phyloP scores from a whole-genome alignment of 2,797 vertebrate genomes.

The Zenarchopterus dispar region DNA sequence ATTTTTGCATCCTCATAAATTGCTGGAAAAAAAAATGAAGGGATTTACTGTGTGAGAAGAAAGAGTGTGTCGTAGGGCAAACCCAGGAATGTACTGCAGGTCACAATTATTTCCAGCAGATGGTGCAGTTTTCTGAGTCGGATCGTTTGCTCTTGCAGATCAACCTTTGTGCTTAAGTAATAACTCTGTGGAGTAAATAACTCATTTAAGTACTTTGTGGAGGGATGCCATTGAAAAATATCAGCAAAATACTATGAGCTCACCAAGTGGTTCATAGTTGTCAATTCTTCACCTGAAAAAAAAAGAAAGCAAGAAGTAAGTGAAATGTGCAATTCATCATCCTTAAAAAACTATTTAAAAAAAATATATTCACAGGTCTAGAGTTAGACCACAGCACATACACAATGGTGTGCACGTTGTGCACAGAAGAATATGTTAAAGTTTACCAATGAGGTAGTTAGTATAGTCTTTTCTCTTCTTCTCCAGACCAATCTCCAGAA shows the following conservation, averaged over 20 bases:
- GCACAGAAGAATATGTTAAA: not conserved
- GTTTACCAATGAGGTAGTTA: conserved; percentile 91
- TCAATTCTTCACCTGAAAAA: conserved; percentile 89
- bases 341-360: not conserved
- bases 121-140: conserved; percentile 94
- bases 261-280: conserved; percentile 92
- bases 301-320: not conserved
- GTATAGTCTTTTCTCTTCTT: conserved; percentile 98
- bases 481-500: conserved; percentile 94
- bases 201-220: not conserved
- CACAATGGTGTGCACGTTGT: too few species aligned
- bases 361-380: not conserved
- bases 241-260: conserved; percentile 44
- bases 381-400: not conserved
- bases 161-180: conserved; percentile 87
- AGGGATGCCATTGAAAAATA: not conserved
- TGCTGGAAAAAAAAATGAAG: not conserved
- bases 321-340: not conserved
- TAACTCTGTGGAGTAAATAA: conserved; percentile 82
- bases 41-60: conserved; percentile 89
- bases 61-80: conserved; percentile 92
- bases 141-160: conserved; percentile 90
- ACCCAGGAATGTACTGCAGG: conserved; percentile 88
- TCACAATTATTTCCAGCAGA: conserved; percentile 91
- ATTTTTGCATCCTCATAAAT: not conserved